Evolutionary conservation across 2,797 vertebrate species (phyloP).

Genomic region (Distichodus sexfasciatus): DNA sequence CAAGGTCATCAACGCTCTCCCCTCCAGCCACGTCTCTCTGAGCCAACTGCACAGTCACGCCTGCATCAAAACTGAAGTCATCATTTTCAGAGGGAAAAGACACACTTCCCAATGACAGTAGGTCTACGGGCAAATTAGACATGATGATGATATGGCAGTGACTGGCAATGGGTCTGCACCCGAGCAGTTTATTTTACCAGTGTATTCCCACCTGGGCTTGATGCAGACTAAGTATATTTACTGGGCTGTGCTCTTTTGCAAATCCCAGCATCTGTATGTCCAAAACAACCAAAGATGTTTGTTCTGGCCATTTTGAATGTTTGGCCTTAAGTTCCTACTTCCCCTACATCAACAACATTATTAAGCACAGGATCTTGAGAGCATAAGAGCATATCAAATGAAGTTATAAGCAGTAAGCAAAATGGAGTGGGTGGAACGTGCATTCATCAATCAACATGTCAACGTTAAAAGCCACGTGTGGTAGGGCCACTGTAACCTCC

Average conservation of each 20-base stretch:
- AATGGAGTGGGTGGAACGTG: conserved; percentile 23
- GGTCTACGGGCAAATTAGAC: too few relatives aligned
- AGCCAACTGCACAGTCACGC: conserved; percentile 32
- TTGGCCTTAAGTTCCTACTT: conserved; percentile 25
- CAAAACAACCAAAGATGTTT: conserved; percentile 31
- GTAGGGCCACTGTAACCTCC: conserved; percentile 20
- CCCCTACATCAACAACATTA: conserved; percentile 18
- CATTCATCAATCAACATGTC: conserved; percentile 43
- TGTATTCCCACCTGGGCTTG: background rate
- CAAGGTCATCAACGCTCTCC: conserved; percentile 39
- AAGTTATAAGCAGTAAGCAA: conserved; percentile 12
- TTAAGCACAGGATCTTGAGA: conserved; percentile 17
- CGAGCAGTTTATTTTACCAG: background rate
- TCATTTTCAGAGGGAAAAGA: conserved; percentile 8
- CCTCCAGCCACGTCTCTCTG: conserved; percentile 16
- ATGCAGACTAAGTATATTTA: background rate
- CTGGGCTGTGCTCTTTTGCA: background rate
- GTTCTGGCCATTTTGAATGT: conserved; percentile 24
- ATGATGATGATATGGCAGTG: too few relatives aligned
- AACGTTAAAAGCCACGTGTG: conserved; percentile 21
- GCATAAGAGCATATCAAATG: conserved; percentile 20
- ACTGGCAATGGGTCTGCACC: background rate
- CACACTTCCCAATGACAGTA: background rate
- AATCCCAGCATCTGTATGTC: conserved; percentile 2
- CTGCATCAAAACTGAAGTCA: conserved; percentile 27